Evolutionary conservation across 2,113 vertebrate species (phyloP), one percentile per base, ranked within the genome.

Genomic region (Vulpes vulpes): DNA sequence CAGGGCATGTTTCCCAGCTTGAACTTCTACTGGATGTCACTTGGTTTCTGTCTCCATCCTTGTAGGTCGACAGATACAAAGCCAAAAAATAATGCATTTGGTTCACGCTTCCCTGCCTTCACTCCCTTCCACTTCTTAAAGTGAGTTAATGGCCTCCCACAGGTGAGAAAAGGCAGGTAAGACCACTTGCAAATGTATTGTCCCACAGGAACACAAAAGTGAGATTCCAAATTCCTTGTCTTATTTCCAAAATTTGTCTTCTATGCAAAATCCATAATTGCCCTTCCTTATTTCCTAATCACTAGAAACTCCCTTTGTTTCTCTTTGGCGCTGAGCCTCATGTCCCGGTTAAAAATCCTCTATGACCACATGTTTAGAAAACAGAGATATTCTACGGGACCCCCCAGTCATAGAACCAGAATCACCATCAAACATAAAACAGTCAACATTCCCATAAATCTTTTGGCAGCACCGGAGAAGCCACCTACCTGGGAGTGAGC

Each of bases 401-500:
- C 11, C 4, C 65, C 67, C 49, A 30, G 1, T 76, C 67, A 4
- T 57, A 55, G 59, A 78, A 25, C 20, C 2, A 76, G 6, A 30
- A 11, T 59, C 22, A 87, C 30, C 43, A 65, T 22, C 30, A 65
- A 82, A 76, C n/a, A 74, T 62, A 35, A 94, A 91, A 71, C 14
- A 85, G 59, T 62, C 53, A 5, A 7, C 22, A 11, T 35, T 55
- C n/a, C 38, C 43, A 80, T 65, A 62, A 84, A 94, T 14, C 43
- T 64, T 25, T 76, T 60, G 59, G 43, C 69, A 27, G 53, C 27
- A 67, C 16, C 65, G 53, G 23, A 89, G 60, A 94, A 97, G n/a
- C 0, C 10, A 3, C 25, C 0, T 2, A 2, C 0, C 0, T 7
- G 0, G n/a, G 1, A 0, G 11, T 76, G 60, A 74, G 30, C 4